These are phyloP conservation scores for Schlechtendalia chinensis DNA, from an alignment of 1,140 invertebrate species.

Conservation along the genomic window DNA sequence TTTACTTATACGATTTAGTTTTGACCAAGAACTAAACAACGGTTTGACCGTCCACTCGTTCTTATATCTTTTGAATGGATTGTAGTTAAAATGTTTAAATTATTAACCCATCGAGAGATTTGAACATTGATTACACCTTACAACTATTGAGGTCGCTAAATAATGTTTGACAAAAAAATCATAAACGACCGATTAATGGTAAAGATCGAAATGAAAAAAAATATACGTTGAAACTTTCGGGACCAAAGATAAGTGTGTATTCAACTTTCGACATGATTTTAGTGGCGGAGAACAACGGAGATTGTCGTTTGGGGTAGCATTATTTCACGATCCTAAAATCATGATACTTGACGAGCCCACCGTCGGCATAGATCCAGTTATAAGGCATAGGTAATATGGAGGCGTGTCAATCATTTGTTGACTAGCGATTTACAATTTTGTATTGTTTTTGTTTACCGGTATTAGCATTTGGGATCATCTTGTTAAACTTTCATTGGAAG, in stretches of 20 bases:
- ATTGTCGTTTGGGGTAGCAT: conserved; percentile 79
- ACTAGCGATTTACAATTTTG: background rate
- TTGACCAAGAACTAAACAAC: too few species aligned
- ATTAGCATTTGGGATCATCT: conserved; percentile 86
- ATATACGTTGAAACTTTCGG: too few species aligned
- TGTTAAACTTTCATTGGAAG: conserved; percentile 68
- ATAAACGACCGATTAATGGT: too few species aligned
- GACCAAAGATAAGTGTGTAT: background rate
- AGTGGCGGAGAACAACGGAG: conserved; percentile 87
- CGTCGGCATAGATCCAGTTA: conserved; percentile 84
- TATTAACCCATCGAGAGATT: too few species aligned
- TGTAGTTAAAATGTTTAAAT: too few species aligned
- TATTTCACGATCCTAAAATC: conserved; percentile 83
- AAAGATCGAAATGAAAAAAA: too few species aligned
- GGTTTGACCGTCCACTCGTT: too few species aligned
- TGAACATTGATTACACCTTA: too few species aligned
- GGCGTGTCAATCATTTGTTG: background rate
- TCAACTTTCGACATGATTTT: conserved; percentile 54
- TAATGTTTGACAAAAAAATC: too few species aligned
- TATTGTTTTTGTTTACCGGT: conserved; percentile 57
- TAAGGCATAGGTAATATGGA: conserved; percentile 59
- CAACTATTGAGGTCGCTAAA: too few species aligned
- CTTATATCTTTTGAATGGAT: too few species aligned
- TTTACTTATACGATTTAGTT: too few species aligned
- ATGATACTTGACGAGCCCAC: conserved; percentile 91